These are phyloP conservation scores for Drosophila kurseongensis DNA, from an alignment of 1,140 invertebrate species.

Conservation along the genomic window DNA sequence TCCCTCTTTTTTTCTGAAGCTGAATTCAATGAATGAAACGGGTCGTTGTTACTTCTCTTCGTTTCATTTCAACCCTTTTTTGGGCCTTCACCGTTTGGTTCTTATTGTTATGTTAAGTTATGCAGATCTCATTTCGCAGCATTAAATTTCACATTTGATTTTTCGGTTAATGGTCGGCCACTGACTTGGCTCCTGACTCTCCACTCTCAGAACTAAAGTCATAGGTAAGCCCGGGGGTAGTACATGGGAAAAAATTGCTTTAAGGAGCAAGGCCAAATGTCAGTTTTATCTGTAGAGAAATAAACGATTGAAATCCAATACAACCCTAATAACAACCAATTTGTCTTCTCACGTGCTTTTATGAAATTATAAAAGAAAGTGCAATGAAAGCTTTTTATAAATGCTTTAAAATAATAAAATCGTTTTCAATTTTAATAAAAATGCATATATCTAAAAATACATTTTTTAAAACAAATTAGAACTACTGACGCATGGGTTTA, in stretches of 20 bases:
- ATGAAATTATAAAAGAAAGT: too few species aligned
- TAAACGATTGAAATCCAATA: background rate
- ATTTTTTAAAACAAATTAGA: too few species aligned
- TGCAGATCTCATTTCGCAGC: constrained; percentile 55
- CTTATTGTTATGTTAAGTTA: constrained; percentile 53
- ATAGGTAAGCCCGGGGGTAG: background rate
- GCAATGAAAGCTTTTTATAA: too few species aligned
- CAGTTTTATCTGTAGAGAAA: too few species aligned
- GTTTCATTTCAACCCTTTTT: constrained; percentile 39
- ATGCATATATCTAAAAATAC: too few species aligned
- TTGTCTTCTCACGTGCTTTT: too few species aligned
- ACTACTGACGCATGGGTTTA: background rate
- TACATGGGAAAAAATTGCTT: constrained; percentile 12
- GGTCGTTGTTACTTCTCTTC: constrained; percentile 20
- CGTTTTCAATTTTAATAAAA: too few species aligned
- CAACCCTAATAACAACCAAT: too few species aligned
- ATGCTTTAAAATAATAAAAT: too few species aligned
- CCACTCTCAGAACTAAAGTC: background rate
- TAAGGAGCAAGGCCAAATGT: background rate
- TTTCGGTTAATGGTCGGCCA: constrained; percentile 51
- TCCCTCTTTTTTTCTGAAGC: constrained; percentile 22
- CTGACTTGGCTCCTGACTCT: constrained; percentile 1
- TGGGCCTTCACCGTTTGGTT: constrained; percentile 43
- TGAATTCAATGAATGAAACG: constrained; percentile 72
- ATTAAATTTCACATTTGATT: constrained; percentile 61